Base-by-base conservation (phyloP, 2,888 invertebrate genomes). In the Drosophila helvetica region DNA sequence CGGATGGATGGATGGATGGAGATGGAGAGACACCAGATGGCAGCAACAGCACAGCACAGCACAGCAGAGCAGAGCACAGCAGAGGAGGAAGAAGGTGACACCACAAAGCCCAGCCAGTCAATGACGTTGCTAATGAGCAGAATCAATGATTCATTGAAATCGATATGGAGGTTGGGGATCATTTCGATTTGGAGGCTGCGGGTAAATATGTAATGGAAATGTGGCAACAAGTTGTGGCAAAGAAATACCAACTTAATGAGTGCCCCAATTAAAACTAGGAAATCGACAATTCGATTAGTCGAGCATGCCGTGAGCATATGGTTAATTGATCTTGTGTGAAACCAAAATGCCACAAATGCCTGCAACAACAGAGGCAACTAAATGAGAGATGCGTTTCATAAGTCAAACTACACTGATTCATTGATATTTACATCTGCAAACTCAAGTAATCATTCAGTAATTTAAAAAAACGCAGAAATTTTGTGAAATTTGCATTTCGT, bases 111-210 rank as follows among this genome's bases (percentile, higher is more conserved):
- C 27, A 27, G 8, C 27, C 27, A 27, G 27, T 27, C 8, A 78
- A 75, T 82, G 74, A 79, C 74, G 74, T 66, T 62, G 54, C 65
- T 82, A 79, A 73, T 74, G 66, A 80, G 80, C 78, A 78, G 70
- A 22, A 22, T 22, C 22, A 22, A 22, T 66, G 76, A 81, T 76
- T 85, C 69, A 56, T 30, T 64, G 74, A 79, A 76, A 79, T 74
- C 77, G 52, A 80, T 80, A 69, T 30, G 38, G 8, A 45, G 12
- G 27, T 30, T 55, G 43, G 25, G 25, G 8, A 18, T n/a, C 52
- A 38, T 25, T 7, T 7, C 7, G 25, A 38, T 25, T 7, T 7
- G 25, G 25, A 25, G 15, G 38, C 38, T 42, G 38, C 33, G 22
- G 52, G 19, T 17, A 19, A 19, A 45, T 25, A 30, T 38, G 33